A percentile compares a stretch with the other conserved stretches of the same genome.
Conservation (phyloP, 2,888 invertebrate genomes). For the Ichneumoninae sp. region DNA sequence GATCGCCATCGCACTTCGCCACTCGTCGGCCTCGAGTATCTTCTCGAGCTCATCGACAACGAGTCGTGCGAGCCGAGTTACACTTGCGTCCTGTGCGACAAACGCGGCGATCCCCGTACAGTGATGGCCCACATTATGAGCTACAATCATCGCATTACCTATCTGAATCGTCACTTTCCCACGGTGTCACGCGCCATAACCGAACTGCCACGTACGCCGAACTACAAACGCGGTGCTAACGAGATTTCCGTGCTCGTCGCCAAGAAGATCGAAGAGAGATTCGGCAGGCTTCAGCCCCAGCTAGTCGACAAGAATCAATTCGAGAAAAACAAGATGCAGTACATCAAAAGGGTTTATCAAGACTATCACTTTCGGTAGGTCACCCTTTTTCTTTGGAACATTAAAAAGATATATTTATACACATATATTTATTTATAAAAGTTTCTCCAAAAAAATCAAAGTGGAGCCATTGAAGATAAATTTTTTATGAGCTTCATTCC, state of each 20-base stretch:
- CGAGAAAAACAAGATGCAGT: constrained; percentile 87
- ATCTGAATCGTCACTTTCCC: constrained; percentile 88
- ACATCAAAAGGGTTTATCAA: constrained; percentile 88
- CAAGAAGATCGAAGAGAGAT: constrained; percentile 90
- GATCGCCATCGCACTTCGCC: constrained; percentile 86
- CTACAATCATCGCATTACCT: constrained; percentile 91
- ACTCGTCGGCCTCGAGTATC: constrained; percentile 91
- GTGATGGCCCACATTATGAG: constrained; percentile 92
- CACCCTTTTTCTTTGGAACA: constrained; percentile 1
- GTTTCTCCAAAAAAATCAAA: not conserved
- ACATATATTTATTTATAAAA: not conserved
- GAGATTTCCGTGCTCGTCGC: constrained; percentile 85
- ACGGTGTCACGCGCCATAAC: constrained; percentile 87
- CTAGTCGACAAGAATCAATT: constrained; percentile 89
- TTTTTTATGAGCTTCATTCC: not conserved
- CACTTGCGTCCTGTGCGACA: constrained; percentile 91
- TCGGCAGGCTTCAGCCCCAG: constrained; percentile 89
- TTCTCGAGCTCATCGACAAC: constrained; percentile 90
- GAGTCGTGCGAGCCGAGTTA: constrained; percentile 90
- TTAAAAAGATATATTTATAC: not conserved
- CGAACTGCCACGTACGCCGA: constrained; percentile 87
- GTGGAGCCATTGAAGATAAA: not conserved
- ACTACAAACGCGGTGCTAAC: constrained; percentile 84
- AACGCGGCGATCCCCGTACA: constrained; percentile 91
- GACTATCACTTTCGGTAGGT: constrained; percentile 88